Base-by-base conservation (phyloP, 2,797 vertebrate genomes). In the Brachyalestes nurse region DNA sequence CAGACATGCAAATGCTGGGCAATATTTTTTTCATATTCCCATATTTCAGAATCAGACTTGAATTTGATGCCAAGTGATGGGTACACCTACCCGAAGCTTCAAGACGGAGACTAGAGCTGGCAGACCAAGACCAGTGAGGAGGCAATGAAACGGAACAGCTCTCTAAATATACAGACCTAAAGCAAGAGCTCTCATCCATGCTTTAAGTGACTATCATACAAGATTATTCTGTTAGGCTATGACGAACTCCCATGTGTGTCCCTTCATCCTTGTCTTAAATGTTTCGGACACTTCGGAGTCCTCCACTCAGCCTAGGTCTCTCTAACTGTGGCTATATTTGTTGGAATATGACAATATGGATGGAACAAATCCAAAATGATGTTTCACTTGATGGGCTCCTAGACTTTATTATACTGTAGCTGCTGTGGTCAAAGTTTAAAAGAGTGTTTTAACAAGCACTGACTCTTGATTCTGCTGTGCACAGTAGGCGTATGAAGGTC, bases 11-110 rank as follows among this genome's bases (percentile, higher is more conserved):
- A 73, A 58, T 40, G 10, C 19, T 40, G 51, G 34, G 19, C 71
- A 58, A 40, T 57, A 40, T 21, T 23, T 42, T 67, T 38, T 64
- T 64, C 28, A 64, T 38, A 51, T 40, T 57, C 51, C 28, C 28
- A n/a, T n/a, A 57, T 57, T 57, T 8, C 51, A 21, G 57, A 72
- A 57, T 55, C 70, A n/a, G 51, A 23, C 71, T 49, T 75, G 64
- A 75, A 69, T 69, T 74, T 75, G 42, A 60, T 80, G 66, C 72
- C 64, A 80, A 58, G 62, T 49, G 53, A 74, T 58, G 51, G 62
- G 62, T 60, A 23, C 38, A 80, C 72, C 62, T 80, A 19, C 64
- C 45, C 57, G 19, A 67, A 67, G 53, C 42, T 21, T 34, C 42
- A 60, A 61, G 61, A 80, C 25, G 25, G 25, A 75, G 40, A 80